phyloP scores from a whole-genome alignment of 2,797 vertebrate species.

The Micropoecilia bifurca region DNA sequence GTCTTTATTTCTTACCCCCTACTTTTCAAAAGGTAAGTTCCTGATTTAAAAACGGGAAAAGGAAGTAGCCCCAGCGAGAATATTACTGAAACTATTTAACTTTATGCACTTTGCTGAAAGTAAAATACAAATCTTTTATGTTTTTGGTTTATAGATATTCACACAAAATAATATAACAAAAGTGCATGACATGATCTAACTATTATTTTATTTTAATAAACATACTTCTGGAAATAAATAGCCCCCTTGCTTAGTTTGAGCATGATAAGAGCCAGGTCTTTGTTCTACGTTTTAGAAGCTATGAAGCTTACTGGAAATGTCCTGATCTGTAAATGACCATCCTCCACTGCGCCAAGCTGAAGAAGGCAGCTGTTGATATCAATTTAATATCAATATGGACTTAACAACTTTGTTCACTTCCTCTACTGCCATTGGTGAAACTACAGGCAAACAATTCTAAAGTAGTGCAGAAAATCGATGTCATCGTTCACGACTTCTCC shows the following conservation, averaged over 20 bases:
- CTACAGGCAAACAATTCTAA: too few relatives aligned
- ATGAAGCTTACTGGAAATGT: too few relatives aligned
- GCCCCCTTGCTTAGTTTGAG: not conserved
- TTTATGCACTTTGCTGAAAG: constrained; percentile 59
- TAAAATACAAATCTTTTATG: constrained; percentile 49
- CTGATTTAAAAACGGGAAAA: constrained; percentile 53
- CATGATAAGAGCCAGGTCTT: too few relatives aligned
- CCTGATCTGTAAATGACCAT: too few relatives aligned
- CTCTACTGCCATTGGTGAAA: too few relatives aligned
- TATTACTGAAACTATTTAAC: constrained; percentile 74
- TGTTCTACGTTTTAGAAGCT: too few relatives aligned
- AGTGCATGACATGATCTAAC: not conserved
- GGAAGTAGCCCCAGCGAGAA: constrained; percentile 59
- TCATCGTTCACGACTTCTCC: too few relatives aligned
- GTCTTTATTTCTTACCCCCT: constrained; percentile 9
- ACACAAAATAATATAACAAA: not conserved
- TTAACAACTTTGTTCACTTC: too few relatives aligned
- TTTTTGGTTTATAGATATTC: not conserved
- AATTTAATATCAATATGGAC: too few relatives aligned
- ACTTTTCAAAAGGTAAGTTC: constrained; percentile 61
- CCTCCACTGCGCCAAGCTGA: too few relatives aligned
- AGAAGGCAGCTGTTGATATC: too few relatives aligned
- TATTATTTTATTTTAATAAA: not conserved
- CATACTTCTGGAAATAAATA: not conserved
- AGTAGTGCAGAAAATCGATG: too few relatives aligned